Conservation (phyloP, 2,888 invertebrate species). For the Lasioglossum leucozonium region DNA sequence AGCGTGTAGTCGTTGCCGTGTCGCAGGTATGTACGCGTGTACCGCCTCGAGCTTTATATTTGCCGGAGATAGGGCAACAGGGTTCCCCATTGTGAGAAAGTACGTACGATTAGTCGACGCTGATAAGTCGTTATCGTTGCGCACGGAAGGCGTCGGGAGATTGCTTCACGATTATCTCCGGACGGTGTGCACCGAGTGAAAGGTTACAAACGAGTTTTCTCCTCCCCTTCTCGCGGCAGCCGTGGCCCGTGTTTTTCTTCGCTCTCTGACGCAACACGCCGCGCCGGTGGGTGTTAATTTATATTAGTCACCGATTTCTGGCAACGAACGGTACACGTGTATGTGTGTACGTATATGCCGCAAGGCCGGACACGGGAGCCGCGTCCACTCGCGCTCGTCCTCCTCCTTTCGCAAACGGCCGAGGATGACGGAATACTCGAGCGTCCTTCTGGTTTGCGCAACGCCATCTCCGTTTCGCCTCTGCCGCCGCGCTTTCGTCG, state of each 20-base stretch:
- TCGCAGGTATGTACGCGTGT: constrained; percentile 57
- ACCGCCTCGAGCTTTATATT: constrained; percentile 44
- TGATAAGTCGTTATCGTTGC: constrained; percentile 66
- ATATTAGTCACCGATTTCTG: constrained; percentile 61
- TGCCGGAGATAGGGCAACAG: constrained; percentile 47
- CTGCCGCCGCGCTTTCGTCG: no score
- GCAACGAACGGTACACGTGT: constrained; percentile 11
- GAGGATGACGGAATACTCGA: not conserved
- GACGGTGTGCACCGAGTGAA: constrained; percentile 63
- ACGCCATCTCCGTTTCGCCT: not conserved
- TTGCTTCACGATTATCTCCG: constrained; percentile 66
- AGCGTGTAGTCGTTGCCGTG: constrained; percentile 32
- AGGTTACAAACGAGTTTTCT: constrained; percentile 73
- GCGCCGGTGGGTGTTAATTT: constrained; percentile 74
- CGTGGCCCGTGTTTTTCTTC: constrained; percentile 18
- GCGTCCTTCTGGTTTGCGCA: not conserved
- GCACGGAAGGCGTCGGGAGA: constrained; percentile 65
- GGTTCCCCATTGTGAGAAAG: constrained; percentile 51
- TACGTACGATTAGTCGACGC: constrained; percentile 46
- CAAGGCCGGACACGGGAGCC: constrained; percentile 25
- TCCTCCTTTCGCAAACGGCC: constrained; percentile 7
- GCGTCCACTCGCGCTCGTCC: not conserved
- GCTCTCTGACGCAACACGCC: constrained; percentile 59
- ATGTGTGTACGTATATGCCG: not conserved
- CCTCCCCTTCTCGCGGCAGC: not conserved